These are phyloP conservation scores for Pachyuromys duprasi DNA, from an alignment of 2,797 vertebrate species.

Conservation along the genomic window DNA sequence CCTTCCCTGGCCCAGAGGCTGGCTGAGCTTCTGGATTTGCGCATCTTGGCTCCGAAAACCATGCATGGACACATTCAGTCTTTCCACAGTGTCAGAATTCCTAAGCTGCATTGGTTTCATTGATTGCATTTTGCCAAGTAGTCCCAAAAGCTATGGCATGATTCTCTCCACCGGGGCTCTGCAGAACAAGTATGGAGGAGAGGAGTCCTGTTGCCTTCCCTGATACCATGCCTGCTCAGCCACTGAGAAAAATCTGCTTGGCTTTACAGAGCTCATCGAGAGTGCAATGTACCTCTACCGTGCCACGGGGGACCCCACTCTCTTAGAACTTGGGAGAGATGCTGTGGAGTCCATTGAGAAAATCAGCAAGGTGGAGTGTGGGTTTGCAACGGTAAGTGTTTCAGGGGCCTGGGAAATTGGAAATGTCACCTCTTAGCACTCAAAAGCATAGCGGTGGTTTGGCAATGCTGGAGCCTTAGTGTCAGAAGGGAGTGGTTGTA, in stretches of 20 bases:
- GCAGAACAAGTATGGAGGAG: background rate
- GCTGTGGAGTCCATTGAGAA: constrained; percentile 97
- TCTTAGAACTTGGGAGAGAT: constrained; percentile 95
- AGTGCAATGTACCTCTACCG: constrained; percentile 99
- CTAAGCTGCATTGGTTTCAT: background rate
- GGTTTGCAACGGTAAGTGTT: constrained; percentile 95
- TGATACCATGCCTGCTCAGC: background rate
- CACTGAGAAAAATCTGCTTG: constrained; percentile 52
- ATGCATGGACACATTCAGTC: background rate
- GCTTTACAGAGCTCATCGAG: constrained; percentile 94
- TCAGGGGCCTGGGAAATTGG: background rate
- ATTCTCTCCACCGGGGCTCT: background rate
- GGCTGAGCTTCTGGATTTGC: background rate
- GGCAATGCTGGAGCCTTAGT: background rate
- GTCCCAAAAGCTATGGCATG: background rate
- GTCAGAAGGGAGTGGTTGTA: background rate
- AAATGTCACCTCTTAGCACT: background rate
- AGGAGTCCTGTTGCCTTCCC: background rate
- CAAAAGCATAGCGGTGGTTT: background rate
- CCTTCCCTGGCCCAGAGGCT: background rate
- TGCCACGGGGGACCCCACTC: constrained; percentile 94
- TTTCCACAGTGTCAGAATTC: background rate
- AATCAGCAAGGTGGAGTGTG: constrained; percentile 95
- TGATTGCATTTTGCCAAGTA: background rate
- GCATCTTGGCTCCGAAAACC: constrained; percentile 31